phyloP scores from a whole-genome alignment of 2,888 invertebrate species.

The Polydesmus complanatus region DNA sequence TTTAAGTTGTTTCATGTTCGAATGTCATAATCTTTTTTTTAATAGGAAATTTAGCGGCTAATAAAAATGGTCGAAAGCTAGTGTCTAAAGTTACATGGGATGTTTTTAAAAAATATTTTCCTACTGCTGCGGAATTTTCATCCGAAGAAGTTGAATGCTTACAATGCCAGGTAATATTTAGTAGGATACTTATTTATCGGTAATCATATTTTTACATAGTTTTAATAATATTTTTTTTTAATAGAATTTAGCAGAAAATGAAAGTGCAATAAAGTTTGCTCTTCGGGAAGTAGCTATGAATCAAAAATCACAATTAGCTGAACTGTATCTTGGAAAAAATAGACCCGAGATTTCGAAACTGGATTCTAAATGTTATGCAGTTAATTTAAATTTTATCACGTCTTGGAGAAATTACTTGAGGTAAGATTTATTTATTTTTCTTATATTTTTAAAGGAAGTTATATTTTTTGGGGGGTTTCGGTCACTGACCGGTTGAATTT shows the following conservation, averaged over 20 bases:
- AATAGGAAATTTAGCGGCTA: slow-evolving; percentile 31
- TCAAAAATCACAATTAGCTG: background rate
- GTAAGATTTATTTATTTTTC: background rate
- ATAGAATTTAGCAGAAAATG: background rate
- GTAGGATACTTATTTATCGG: too few species aligned
- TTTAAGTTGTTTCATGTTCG: background rate
- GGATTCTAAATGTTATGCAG: background rate
- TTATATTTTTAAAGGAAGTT: too few species aligned
- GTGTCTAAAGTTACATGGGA: slow-evolving; percentile 40
- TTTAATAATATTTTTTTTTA: background rate
- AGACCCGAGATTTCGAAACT: background rate
- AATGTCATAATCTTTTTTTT: slow-evolving; percentile 18
- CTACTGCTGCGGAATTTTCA: slow-evolving; percentile 28
- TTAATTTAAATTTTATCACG: background rate
- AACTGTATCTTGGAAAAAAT: background rate
- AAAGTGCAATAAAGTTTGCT: background rate
- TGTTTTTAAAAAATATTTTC: slow-evolving; percentile 38
- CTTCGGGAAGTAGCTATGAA: background rate
- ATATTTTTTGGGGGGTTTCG: too few species aligned
- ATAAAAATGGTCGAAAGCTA: slow-evolving; percentile 33
- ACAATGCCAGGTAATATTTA: slow-evolving; percentile 26
- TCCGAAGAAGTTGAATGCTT: slow-evolving; percentile 24
- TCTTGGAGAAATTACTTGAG: background rate
- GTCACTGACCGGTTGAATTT: too few species aligned
- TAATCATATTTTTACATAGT: background rate